Percentiles rank a stretch among this genome's conserved stretches.
phyloP scores from a whole-genome alignment of 2,113 vertebrate species.

The Myotis davidii region DNA sequence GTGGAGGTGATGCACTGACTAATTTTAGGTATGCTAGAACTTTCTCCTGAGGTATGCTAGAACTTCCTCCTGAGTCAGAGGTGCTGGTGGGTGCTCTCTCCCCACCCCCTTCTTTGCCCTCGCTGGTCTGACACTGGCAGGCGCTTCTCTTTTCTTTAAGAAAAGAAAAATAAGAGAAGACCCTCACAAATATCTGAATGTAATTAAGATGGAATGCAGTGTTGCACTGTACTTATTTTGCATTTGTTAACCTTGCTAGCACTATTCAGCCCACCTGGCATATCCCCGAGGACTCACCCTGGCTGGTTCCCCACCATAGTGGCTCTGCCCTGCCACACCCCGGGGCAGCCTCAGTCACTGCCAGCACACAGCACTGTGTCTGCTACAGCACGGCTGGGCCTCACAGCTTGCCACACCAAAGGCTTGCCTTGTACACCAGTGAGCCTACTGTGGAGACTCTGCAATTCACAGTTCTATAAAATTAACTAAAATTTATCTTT shows the following conservation, averaged over 20 bases:
- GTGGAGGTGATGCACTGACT: background rate
- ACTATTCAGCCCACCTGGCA: background rate
- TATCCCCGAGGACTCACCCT: background rate
- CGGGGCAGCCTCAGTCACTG: background rate
- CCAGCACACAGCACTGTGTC: background rate
- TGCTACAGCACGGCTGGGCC: background rate
- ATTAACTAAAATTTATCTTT: background rate
- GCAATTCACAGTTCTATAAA: background rate
- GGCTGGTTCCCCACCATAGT: background rate
- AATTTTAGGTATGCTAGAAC: background rate
- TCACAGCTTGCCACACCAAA: background rate
- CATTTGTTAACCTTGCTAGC: background rate
- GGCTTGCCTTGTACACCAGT: background rate
- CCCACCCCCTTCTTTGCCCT: background rate
- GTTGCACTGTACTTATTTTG: slow-evolving; percentile 12
- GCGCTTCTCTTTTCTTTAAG: background rate
- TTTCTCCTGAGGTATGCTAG: background rate
- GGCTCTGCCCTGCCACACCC: background rate
- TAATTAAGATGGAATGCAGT: slow-evolving; percentile 53
- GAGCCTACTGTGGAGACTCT: background rate
- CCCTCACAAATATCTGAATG: background rate
- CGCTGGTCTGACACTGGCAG: background rate
- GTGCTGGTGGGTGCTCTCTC: background rate
- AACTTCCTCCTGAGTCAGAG: background rate
- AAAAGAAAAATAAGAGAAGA: background rate